A percentile compares a stretch with the other conserved stretches of the same genome.
These are phyloP conservation scores for Sarcophaga caerulescens DNA, from an alignment of 2,888 invertebrate genomes.

Conservation along the genomic window DNA sequence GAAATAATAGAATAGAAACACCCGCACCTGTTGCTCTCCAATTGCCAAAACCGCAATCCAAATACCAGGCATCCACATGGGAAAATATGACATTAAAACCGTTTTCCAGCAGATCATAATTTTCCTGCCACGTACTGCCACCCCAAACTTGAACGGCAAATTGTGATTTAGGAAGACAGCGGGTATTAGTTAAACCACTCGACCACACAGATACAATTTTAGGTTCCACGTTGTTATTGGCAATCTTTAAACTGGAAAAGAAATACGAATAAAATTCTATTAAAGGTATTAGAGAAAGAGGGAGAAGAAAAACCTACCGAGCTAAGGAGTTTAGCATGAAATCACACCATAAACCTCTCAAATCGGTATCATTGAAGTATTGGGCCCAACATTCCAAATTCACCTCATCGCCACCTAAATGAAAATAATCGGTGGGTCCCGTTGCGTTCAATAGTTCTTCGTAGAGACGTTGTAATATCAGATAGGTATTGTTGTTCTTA, in stretches of 20 bases:
- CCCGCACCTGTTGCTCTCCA: constrained; percentile 86
- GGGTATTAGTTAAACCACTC: constrained; percentile 88
- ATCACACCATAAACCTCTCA: constrained; percentile 90
- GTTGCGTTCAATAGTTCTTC: constrained; percentile 88
- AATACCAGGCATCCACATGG: constrained; percentile 94
- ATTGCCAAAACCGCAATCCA: constrained; percentile 93
- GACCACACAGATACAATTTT: constrained; percentile 87
- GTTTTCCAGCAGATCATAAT: constrained; percentile 88
- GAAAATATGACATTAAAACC: constrained; percentile 90
- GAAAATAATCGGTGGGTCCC: constrained; percentile 89
- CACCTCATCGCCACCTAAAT: constrained; percentile 87
- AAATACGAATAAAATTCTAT: neutral
- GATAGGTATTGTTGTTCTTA: constrained; percentile 89
- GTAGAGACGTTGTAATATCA: constrained; percentile 88
- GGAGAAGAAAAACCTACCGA: constrained; percentile 73
- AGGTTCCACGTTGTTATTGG: constrained; percentile 79
- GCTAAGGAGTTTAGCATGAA: constrained; percentile 86
- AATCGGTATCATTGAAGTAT: constrained; percentile 88
- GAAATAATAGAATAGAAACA: neutral
- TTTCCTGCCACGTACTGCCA: constrained; percentile 90
- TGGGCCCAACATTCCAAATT: constrained; percentile 91
- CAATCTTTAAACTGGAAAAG: constrained; percentile 77
- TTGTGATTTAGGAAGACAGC: constrained; percentile 84
- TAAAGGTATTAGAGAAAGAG: neutral
- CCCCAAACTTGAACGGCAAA: constrained; percentile 91